These are phyloP conservation scores for Anguilla marmorata DNA, from an alignment of 2,797 vertebrate species.

Conservation along the genomic window DNA sequence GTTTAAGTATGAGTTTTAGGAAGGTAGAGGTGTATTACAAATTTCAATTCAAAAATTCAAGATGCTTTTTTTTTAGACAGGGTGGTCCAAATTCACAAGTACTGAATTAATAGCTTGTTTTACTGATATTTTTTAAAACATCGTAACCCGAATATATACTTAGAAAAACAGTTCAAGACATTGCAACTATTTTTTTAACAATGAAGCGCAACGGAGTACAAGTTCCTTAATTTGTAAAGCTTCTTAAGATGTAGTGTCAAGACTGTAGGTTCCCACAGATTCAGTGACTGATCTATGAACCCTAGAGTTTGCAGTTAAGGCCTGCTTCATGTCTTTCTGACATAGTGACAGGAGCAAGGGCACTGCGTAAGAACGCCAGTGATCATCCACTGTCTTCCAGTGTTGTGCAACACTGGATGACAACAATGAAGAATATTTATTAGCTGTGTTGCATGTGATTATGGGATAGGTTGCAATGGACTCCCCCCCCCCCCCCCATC, in stretches of 20 bases:
- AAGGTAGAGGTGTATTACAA: neutral
- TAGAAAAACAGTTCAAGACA: conserved; percentile 24
- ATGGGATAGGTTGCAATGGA: conserved; percentile 17
- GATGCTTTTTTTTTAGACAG: neutral
- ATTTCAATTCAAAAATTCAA: neutral
- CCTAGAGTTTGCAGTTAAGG: neutral
- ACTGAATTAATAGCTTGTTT: neutral
- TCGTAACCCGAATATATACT: conserved; percentile 9
- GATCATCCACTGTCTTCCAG: neutral
- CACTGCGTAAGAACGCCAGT: neutral
- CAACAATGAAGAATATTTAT: conserved; percentile 21
- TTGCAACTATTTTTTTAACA: conserved; percentile 9
- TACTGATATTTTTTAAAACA: neutral
- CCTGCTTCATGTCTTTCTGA: neutral
- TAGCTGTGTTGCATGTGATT: conserved; percentile 30
- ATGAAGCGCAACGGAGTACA: conserved; percentile 12
- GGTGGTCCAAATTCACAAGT: neutral
- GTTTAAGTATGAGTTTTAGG: neutral
- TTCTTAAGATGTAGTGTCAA: conserved; percentile 12
- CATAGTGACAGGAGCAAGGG: neutral
- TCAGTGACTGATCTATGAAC: neutral
- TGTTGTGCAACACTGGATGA: conserved; percentile 12
- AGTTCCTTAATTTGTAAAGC: neutral
- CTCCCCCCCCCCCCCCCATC: neutral
- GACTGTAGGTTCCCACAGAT: conserved; percentile 12